Evolutionary conservation across 2,113 vertebrate species (phyloP), one percentile per base, ranked within the genome.

Genomic region (Hemibagrus wyckioides): DNA sequence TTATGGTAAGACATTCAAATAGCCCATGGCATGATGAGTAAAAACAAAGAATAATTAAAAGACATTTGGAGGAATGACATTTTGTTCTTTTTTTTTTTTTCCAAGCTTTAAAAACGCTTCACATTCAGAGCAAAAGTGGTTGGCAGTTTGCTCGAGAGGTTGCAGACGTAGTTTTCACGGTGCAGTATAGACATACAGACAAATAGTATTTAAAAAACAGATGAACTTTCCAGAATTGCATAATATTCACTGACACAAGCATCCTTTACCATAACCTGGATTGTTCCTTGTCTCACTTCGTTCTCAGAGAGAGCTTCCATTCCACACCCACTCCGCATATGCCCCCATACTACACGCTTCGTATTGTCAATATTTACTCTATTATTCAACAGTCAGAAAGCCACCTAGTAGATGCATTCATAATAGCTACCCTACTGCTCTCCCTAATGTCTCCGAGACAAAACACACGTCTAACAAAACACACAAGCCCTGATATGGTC

Each of bases 111-210:
- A 76, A 65, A 76, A 80, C n/a, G 4, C 50, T 69, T 80, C 57
- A 85, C 57, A 87, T 81, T 88, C n/a, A 82, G 87, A 90, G 87
- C 85, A 83, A 88, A 80, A 85, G 36, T 75, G 30, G 69, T 85
- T 90, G 89, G 87, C 87, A 90, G 85, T 90, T 89, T 87, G 89
- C 87, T 83, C 85, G 41, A 69, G 69, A 71, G 65, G 81, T 86
- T 63, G 23, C 44, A 63, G 80, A 76, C 36, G 8, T 61, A 19
- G 39, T 85, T 59, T 77, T 75, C 7, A 63, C 2, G 41, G 33
- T 87, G 69, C 30, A 9, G 17, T 82, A 50, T 61, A 82, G 79
- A 80, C 50, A 48, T 44, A 82, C 36, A 54, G 33, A 76, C 69
- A 82, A 48, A 75, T 17, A 77, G 23, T 54, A 75, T 57, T 75